Conservation (phyloP, 2,797 vertebrate genomes). For the Knipowitschia caucasica region DNA sequence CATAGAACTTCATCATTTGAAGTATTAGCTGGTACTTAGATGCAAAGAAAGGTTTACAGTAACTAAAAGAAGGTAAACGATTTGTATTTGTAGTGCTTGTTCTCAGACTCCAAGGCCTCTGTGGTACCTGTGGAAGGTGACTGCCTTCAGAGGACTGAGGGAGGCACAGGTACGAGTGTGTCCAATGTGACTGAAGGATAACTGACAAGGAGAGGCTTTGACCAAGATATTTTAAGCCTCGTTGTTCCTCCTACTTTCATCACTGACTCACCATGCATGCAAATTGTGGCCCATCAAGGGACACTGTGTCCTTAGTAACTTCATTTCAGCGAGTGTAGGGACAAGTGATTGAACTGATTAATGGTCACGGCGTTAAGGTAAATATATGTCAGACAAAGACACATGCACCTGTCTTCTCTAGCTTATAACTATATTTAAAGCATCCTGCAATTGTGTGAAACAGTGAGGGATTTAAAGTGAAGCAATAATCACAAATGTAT, state of each 20-base stretch:
- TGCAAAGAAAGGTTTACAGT: too few species aligned
- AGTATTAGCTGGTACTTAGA: too few species aligned
- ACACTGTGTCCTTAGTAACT: constrained; percentile 43
- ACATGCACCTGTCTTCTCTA: too few species aligned
- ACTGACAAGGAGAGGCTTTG: constrained; percentile 47
- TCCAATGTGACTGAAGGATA: constrained; percentile 64
- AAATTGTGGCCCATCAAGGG: constrained; percentile 40
- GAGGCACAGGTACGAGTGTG: constrained; percentile 21
- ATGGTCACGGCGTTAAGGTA: constrained; percentile 40
- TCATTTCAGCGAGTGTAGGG: constrained; percentile 35
- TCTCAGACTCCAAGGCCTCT: constrained; percentile 36
- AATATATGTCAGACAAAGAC: constrained; percentile 1
- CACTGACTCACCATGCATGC: constrained; percentile 37
- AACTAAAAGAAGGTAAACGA: too few species aligned
- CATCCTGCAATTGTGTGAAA: constrained; percentile 12
- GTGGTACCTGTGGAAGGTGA: constrained; percentile 34
- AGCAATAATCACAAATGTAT: too few species aligned
- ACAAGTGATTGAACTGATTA: constrained; percentile 54
- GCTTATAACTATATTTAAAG: too few species aligned
- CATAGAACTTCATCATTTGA: too few species aligned
- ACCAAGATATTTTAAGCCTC: constrained; percentile 35
- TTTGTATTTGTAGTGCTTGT: too few species aligned
- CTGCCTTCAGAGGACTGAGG: constrained; percentile 45
- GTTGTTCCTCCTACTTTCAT: constrained; percentile 32
- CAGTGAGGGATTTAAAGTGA: too few species aligned